Percentiles rank a stretch among this genome's conserved stretches.
Conservation (phyloP, 2,888 invertebrate genomes). For the Eristalinus sepulchralis region DNA sequence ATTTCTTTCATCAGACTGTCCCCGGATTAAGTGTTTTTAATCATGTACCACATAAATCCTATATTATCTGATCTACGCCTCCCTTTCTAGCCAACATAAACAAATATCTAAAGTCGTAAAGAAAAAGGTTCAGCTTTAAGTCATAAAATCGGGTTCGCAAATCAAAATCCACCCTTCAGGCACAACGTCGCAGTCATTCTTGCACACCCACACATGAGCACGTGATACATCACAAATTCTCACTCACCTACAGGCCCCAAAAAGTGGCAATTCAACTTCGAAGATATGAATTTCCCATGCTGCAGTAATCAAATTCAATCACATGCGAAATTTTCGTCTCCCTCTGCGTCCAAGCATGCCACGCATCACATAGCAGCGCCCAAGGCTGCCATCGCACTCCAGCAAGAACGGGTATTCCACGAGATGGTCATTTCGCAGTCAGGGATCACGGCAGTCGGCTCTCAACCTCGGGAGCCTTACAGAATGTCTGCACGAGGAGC, state of each 20-base stretch:
- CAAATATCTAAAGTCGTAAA: too few species aligned
- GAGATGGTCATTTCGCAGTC: constrained; percentile 35
- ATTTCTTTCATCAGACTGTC: too few species aligned
- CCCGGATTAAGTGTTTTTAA: too few species aligned
- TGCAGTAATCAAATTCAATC: constrained; percentile 36
- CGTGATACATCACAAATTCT: not conserved
- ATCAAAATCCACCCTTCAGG: not conserved
- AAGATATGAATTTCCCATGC: constrained; percentile 18
- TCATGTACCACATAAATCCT: too few species aligned
- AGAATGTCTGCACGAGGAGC: constrained; percentile 41
- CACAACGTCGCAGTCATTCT: not conserved
- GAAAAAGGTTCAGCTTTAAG: too few species aligned
- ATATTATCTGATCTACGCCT: too few species aligned
- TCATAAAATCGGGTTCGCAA: not conserved
- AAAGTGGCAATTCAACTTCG: not conserved
- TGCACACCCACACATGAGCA: not conserved
- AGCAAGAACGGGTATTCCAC: not conserved
- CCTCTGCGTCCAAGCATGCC: not conserved
- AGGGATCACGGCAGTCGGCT: constrained; percentile 7
- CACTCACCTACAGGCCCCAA: not conserved
- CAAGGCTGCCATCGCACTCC: not conserved
- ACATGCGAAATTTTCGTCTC: constrained; percentile 17
- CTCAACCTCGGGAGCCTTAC: not conserved
- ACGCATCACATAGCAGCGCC: not conserved
- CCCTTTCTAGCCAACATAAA: too few species aligned